These are phyloP conservation scores for Oreochromis grahami DNA, from an alignment of 2,797 vertebrate species.

Conservation along the genomic window DNA sequence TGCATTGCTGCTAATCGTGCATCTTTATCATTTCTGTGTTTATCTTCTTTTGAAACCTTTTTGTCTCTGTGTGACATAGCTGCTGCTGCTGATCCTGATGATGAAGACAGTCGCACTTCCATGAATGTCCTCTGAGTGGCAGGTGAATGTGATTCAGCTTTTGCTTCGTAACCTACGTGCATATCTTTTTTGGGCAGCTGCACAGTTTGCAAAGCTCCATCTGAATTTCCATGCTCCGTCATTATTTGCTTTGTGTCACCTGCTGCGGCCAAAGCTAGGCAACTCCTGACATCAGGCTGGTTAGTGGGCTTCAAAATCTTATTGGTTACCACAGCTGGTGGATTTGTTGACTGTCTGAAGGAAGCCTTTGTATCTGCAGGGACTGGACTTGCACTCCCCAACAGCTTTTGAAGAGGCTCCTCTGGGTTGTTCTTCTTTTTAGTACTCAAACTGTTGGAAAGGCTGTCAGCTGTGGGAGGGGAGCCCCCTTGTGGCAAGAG, in stretches of 20 bases:
- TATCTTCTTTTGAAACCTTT: slow-evolving; percentile 2
- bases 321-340: slow-evolving; percentile 33
- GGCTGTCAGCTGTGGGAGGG: too few species aligned
- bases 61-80: slow-evolving; percentile 22
- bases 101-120: slow-evolving; percentile 76
- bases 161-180: not conserved
- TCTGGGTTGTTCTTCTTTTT: slow-evolving; percentile 76
- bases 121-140: slow-evolving; percentile 79
- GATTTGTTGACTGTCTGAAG: slow-evolving; percentile 69
- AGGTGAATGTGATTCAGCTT: slow-evolving; percentile 30
- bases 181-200: not conserved
- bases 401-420: slow-evolving; percentile 9
- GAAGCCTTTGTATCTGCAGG: slow-evolving; percentile 65
- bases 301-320: slow-evolving; percentile 52
- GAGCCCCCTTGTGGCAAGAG: too few species aligned
- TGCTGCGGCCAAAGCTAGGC: slow-evolving; percentile 3
- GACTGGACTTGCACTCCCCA: slow-evolving; percentile 49
- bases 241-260: slow-evolving; percentile 12
- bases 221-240: not conserved
- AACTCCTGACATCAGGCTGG: slow-evolving; percentile 19
- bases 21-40: not conserved
- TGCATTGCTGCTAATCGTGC: not conserved
- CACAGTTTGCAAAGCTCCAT: not conserved
- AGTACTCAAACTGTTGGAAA: slow-evolving; percentile 74
- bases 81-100: not conserved